Conservation (phyloP, 1,140 invertebrate species). For the Camponotus vicinus region DNA sequence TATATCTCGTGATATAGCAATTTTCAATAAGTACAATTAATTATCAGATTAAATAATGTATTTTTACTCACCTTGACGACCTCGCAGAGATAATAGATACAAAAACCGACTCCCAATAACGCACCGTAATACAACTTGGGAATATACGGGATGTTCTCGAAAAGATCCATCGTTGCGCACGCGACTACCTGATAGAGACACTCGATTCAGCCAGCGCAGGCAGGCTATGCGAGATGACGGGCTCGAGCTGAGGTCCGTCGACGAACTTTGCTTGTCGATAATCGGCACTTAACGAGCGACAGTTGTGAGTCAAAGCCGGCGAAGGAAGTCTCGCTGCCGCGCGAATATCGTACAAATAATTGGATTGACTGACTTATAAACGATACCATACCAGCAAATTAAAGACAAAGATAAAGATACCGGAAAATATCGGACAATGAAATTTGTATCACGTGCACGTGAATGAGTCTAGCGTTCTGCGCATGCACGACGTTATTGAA, state of each 20-base stretch:
- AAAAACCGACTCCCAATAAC: slow-evolving; percentile 83
- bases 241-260: slow-evolving; percentile 28
- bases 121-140: slow-evolving; percentile 83
- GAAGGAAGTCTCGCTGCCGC: slow-evolving; percentile 14
- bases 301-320: slow-evolving; percentile 49
- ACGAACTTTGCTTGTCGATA: slow-evolving; percentile 58
- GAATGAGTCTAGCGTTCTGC: neutral
- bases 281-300: slow-evolving; percentile 20
- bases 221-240: neutral
- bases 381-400: slow-evolving; percentile 1
- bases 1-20: neutral
- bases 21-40: neutral
- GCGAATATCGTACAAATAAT: slow-evolving; percentile 67
- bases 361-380: slow-evolving; percentile 49
- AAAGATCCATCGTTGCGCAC: slow-evolving; percentile 70
- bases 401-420: too few relatives aligned
- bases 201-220: neutral
- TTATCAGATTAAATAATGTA: neutral
- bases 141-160: slow-evolving; percentile 79
- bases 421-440: neutral
- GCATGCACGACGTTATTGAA: neutral
- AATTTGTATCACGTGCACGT: slow-evolving; percentile 14
- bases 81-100: slow-evolving; percentile 84
- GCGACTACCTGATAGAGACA: neutral
- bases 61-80: slow-evolving; percentile 84